phyloP scores from a whole-genome alignment of 92 coral and sea anemone species.

The Palythoa caribaeorum region DNA sequence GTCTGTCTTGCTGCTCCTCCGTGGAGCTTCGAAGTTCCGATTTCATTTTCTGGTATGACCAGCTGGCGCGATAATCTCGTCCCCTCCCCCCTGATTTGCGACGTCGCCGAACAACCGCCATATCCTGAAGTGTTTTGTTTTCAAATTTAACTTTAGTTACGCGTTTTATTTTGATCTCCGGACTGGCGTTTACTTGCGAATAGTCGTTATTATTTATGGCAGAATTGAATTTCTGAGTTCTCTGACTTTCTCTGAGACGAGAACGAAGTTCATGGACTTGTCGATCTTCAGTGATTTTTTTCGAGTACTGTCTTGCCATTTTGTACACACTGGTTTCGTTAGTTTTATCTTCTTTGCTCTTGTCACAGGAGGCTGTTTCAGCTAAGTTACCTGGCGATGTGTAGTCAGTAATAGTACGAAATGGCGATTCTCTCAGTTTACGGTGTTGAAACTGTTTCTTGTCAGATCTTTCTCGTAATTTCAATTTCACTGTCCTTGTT shows the following conservation, averaged over 20 bases:
- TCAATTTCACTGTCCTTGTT: constrained; percentile 34
- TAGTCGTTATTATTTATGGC: not conserved
- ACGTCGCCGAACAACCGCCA: constrained; percentile 71
- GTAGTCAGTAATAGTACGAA: not conserved
- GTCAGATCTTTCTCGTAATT: constrained; percentile 25
- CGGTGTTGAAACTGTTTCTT: constrained; percentile 1
- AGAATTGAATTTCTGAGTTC: not conserved
- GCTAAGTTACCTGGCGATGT: not conserved
- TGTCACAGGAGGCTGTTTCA: not conserved
- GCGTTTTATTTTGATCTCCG: constrained; percentile 77
- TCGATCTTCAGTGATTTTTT: constrained; percentile 61
- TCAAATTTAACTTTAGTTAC: constrained; percentile 82
- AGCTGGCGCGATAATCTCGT: constrained; percentile 71
- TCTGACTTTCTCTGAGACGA: constrained; percentile 32
- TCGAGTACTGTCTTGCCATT: constrained; percentile 83
- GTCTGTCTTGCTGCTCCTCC: constrained; percentile 63
- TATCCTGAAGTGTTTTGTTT: constrained; percentile 60
- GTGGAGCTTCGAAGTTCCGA: constrained; percentile 64
- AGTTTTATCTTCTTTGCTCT: constrained; percentile 15
- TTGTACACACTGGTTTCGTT: constrained; percentile 59
- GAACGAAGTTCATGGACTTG: constrained; percentile 36
- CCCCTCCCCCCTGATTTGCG: constrained; percentile 73
- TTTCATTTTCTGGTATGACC: constrained; percentile 80
- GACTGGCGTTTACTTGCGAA: constrained; percentile 57
- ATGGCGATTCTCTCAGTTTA: constrained; percentile 35